phyloP scores from a whole-genome alignment of 2,113 vertebrate genomes.

The Psittacula cyanocephala region DNA sequence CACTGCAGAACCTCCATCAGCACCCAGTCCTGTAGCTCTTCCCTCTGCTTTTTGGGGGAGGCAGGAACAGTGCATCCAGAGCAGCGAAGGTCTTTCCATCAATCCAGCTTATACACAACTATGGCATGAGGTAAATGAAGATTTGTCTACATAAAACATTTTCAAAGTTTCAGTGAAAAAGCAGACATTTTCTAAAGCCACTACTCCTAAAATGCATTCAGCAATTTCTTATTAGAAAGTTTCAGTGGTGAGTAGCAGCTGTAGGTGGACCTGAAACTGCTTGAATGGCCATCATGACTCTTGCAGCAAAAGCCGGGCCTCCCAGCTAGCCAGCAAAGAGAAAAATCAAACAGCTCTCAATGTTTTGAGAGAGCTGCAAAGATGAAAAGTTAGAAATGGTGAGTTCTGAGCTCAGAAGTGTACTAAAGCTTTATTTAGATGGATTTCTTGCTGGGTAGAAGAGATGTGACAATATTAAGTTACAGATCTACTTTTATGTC shows the following conservation, averaged over 20 bases:
- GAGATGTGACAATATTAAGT: background rate
- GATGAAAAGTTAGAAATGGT: background rate
- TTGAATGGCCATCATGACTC: background rate
- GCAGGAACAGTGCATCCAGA: background rate
- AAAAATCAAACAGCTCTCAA: background rate
- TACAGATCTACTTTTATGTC: background rate
- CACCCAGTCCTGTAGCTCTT: background rate
- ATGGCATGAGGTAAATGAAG: background rate
- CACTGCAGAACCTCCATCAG: background rate
- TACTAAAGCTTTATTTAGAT: conserved; percentile 16
- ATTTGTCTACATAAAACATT: background rate
- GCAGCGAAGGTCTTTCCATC: background rate
- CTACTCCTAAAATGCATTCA: background rate
- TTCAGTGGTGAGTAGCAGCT: background rate
- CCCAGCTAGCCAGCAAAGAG: background rate
- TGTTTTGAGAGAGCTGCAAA: background rate
- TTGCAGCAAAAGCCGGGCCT: background rate
- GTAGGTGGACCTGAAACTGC: background rate
- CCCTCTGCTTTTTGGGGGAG: background rate
- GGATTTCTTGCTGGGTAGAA: background rate
- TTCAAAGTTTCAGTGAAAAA: background rate
- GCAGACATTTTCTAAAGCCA: background rate
- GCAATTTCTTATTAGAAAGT: background rate
- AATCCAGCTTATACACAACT: background rate
- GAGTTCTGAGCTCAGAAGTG: background rate